Evolutionary conservation across 2,797 vertebrate species (phyloP).

Genomic region (Scleropages formosus): DNA sequence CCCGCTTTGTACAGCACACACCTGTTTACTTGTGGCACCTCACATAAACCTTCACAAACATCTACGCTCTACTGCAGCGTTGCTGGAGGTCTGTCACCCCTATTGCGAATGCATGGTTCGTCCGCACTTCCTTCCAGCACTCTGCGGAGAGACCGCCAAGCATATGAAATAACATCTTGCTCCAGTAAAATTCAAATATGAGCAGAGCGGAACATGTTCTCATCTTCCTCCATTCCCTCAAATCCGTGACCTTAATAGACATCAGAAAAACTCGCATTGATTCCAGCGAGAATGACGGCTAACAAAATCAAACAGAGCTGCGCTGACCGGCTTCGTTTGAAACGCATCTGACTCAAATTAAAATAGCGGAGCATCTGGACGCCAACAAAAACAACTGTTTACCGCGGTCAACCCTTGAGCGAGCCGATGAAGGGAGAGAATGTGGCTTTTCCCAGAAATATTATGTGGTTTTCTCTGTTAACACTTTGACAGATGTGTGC

Average conservation of each 20-base stretch:
- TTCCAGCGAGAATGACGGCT: neutral
- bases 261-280: neutral
- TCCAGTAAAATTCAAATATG: too few species aligned
- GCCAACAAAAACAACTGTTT: slow-evolving; percentile 10
- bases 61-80: too few species aligned
- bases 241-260: neutral
- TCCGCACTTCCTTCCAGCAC: neutral
- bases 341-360: slow-evolving; percentile 15
- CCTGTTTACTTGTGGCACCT: too few species aligned
- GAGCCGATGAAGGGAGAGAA: neutral
- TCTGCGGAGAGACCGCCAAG: neutral
- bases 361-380: neutral
- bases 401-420: neutral
- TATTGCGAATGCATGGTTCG: neutral
- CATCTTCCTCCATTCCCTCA: neutral
- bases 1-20: slow-evolving; percentile 1
- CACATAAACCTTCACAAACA: too few species aligned
- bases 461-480: too few species aligned
- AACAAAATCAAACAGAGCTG: neutral
- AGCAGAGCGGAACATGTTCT: too few species aligned
- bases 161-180: too few species aligned
- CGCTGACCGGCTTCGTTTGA: neutral
- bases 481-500: neutral
- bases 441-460: neutral
- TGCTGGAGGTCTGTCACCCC: neutral